Percentiles rank a stretch among this genome's conserved stretches.
These are phyloP conservation scores for Acheta domesticus DNA, from an alignment of 2,888 invertebrate genomes.

Conservation along the genomic window DNA sequence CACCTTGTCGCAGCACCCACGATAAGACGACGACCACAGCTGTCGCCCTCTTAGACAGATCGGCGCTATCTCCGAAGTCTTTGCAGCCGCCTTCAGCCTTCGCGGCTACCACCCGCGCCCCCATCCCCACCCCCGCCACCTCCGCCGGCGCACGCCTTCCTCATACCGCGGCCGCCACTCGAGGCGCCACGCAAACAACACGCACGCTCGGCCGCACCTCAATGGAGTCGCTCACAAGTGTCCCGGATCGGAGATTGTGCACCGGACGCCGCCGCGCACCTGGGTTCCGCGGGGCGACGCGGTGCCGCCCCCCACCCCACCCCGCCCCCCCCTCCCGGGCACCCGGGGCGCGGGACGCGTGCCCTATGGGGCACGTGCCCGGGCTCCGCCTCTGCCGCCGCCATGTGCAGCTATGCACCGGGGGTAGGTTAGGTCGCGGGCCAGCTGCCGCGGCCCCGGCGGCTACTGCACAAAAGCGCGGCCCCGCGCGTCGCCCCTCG, in stretches of 20 bases:
- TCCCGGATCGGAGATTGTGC: background rate
- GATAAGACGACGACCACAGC: too few relatives aligned
- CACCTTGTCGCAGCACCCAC: too few relatives aligned
- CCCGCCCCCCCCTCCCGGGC: too few relatives aligned
- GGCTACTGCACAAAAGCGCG: slow-evolving; percentile 1
- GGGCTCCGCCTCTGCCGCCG: background rate
- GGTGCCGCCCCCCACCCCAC: too few relatives aligned
- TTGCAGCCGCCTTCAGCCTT: background rate
- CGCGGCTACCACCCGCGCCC: background rate
- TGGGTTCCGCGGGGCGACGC: background rate
- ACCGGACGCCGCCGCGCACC: background rate
- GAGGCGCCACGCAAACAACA: slow-evolving; percentile 11
- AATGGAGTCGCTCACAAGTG: slow-evolving; percentile 1
- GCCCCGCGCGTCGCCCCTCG: background rate
- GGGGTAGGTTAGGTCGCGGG: slow-evolving; percentile 18
- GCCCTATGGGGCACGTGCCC: too few relatives aligned
- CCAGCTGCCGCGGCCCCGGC: slow-evolving; percentile 18
- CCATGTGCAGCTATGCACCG: background rate
- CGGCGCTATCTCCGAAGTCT: too few relatives aligned
- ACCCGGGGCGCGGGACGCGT: too few relatives aligned
- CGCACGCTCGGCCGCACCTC: slow-evolving; percentile 18
- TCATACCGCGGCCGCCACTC: background rate
- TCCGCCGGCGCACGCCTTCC: background rate
- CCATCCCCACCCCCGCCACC: background rate
- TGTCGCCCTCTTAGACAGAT: too few relatives aligned